Percentiles rank a stretch among this genome's conserved stretches.
These are phyloP conservation scores for Stigmatopora argus DNA, from an alignment of 2,113 vertebrate genomes.

Conservation along the genomic window DNA sequence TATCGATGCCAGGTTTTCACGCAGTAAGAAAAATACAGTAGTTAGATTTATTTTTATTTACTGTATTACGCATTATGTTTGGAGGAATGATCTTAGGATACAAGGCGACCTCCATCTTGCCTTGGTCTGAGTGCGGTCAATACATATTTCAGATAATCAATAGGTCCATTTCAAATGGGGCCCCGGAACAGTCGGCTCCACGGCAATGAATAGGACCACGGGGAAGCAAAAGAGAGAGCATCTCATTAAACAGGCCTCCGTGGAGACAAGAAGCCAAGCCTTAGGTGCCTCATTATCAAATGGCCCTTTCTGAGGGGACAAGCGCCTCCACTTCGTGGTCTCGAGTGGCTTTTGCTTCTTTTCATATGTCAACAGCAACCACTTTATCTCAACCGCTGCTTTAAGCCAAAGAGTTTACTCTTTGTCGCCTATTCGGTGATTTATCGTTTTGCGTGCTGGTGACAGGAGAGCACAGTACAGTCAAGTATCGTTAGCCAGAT, in stretches of 20 bases:
- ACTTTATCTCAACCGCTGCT: slow-evolving; percentile 31
- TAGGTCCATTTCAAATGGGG: slow-evolving; percentile 52
- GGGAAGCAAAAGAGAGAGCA: slow-evolving; percentile 40
- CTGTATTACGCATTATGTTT: not conserved
- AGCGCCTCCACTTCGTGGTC: slow-evolving; percentile 29
- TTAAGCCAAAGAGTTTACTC: slow-evolving; percentile 32
- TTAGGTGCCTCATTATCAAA: slow-evolving; percentile 58
- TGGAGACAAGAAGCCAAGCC: slow-evolving; percentile 48
- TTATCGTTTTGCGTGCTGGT: slow-evolving; percentile 13
- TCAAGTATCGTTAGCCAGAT: not conserved
- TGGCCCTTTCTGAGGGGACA: slow-evolving; percentile 53
- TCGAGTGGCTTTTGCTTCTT: slow-evolving; percentile 44
- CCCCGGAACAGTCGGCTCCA: slow-evolving; percentile 16
- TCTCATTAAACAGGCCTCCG: slow-evolving; percentile 56
- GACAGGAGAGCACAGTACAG: not conserved
- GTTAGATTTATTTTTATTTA: not conserved
- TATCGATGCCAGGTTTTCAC: too few species aligned
- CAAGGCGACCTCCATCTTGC: slow-evolving; percentile 19
- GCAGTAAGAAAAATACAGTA: not conserved
- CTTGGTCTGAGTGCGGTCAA: slow-evolving; percentile 30
- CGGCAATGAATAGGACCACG: slow-evolving; percentile 44
- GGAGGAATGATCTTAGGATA: not conserved
- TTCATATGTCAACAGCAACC: slow-evolving; percentile 23
- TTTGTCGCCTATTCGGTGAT: slow-evolving; percentile 13
- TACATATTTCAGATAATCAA: slow-evolving; percentile 65